A percentile compares a stretch with the other conserved stretches of the same genome.
Conservation (phyloP, 2,888 invertebrate genomes). For the Apamea epomidion region DNA sequence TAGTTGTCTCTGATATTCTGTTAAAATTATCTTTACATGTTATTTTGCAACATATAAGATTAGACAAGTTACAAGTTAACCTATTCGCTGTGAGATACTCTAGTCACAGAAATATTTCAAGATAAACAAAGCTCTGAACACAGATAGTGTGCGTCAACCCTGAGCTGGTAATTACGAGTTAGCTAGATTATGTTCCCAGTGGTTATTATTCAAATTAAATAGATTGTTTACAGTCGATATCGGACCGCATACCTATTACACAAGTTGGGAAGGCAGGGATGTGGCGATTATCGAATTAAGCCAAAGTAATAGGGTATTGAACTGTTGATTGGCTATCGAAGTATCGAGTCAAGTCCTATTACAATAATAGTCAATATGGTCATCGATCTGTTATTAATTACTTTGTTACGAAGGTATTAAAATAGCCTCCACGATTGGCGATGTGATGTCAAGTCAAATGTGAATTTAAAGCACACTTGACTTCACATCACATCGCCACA, state of each 20-base stretch:
- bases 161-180: constrained; percentile 53
- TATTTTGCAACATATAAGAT: constrained; percentile 15
- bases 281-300: constrained; percentile 36
- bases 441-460: background rate
- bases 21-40: constrained; percentile 14
- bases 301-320: constrained; percentile 18
- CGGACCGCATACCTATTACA: constrained; percentile 45
- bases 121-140: constrained; percentile 26
- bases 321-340: constrained; percentile 2
- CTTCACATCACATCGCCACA: background rate
- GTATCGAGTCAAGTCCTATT: constrained; percentile 17
- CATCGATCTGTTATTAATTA: constrained; percentile 9
- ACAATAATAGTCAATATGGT: background rate
- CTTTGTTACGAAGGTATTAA: constrained; percentile 6
- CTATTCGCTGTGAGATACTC: constrained; percentile 10
- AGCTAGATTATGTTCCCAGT: constrained; percentile 50
- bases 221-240: constrained; percentile 60
- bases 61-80: constrained; percentile 9
- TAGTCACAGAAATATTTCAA: constrained; percentile 32
- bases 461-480: background rate
- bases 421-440: background rate
- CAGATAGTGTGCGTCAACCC: constrained; percentile 49
- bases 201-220: constrained; percentile 66
- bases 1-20: background rate
- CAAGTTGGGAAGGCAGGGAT: constrained; percentile 28